Percentiles rank a stretch among this genome's conserved stretches.
Conservation (phyloP, 2,797 vertebrate species). For the Microctenopoma steveboyesi region DNA sequence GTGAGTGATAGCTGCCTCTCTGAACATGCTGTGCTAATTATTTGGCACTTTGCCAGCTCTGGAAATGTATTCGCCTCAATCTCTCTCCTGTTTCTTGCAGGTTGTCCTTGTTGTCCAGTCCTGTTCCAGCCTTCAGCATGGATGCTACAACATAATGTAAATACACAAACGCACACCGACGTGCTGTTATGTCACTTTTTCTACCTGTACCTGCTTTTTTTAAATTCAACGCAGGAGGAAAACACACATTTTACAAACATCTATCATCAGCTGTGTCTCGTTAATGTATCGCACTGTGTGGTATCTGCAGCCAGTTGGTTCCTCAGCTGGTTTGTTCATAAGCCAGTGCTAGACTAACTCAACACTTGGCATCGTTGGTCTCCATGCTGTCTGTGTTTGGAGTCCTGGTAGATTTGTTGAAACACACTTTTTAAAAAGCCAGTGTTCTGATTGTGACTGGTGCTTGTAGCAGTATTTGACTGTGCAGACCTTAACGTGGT, state of each 20-base stretch:
- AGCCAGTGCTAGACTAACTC: conserved; percentile 86
- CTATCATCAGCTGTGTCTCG: background rate
- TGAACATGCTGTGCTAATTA: conserved; percentile 47
- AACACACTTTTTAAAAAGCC: no score
- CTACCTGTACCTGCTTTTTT: background rate
- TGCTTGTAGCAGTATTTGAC: no score
- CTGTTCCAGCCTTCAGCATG: background rate
- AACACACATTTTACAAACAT: no score
- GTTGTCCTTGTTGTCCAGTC: background rate
- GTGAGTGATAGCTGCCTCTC: conserved; percentile 74
- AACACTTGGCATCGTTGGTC: conserved; percentile 87
- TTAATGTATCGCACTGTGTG: conserved; percentile 71
- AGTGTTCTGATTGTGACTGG: no score
- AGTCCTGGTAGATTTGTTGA: conserved; percentile 77
- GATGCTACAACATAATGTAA: background rate
- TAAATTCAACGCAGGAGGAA: no score
- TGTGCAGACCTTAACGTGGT: no score
- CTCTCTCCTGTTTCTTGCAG: conserved; percentile 5
- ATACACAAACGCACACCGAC: background rate
- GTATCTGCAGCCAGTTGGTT: conserved; percentile 89
- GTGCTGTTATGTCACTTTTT: background rate
- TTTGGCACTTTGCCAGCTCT: rapidly evolving
- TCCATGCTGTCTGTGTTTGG: conserved; percentile 70
- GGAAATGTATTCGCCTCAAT: background rate
- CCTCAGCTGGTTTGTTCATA: conserved; percentile 86